Conservation (phyloP, 2,113 vertebrate species). For the Cercocebus atys region DNA sequence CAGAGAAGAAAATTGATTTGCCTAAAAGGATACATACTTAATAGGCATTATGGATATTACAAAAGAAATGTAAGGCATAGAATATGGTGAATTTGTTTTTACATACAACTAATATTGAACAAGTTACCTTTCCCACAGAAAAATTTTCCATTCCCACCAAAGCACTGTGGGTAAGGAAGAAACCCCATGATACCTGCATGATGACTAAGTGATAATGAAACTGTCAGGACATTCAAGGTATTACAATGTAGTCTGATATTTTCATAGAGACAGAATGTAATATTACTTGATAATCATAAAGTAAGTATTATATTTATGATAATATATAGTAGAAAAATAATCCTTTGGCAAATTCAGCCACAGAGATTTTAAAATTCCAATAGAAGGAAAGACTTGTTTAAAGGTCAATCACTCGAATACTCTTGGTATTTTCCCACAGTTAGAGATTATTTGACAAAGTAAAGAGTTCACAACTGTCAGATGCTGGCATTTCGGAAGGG, state of each 20-base stretch:
- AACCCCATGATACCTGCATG: background rate
- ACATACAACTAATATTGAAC: background rate
- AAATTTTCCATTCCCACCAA: background rate
- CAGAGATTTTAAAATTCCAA: conserved; percentile 49
- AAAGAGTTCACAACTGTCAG: conserved; percentile 48
- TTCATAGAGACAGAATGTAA: background rate
- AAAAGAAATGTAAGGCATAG: background rate
- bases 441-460: conserved; percentile 68
- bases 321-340: background rate
- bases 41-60: background rate
- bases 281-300: conserved; percentile 3
- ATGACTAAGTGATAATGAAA: background rate
- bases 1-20: background rate
- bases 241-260: background rate
- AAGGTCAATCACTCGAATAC: conserved; percentile 47
- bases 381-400: conserved; percentile 41
- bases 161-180: background rate
- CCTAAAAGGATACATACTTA: background rate
- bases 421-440: conserved; percentile 58
- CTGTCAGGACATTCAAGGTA: background rate
- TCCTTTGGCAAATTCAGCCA: background rate
- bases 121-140: background rate
- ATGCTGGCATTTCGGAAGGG: conserved; percentile 34
- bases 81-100: conserved; percentile 19
- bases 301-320: background rate